Base-by-base conservation (phyloP, 2,888 invertebrate species). In the Orthosia gothica region DNA sequence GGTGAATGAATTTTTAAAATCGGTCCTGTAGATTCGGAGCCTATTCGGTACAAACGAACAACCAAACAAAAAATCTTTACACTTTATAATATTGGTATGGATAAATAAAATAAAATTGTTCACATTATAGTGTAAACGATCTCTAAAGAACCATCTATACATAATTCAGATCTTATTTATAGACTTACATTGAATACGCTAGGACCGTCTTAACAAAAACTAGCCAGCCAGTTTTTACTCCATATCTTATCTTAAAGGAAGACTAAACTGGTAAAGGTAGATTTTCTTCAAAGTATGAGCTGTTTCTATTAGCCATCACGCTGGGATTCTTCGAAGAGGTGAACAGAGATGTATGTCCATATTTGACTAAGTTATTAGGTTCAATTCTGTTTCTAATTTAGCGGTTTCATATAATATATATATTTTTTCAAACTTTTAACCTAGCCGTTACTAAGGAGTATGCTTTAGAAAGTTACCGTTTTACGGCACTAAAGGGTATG, bases 81-180 rank as follows among this genome's bases (percentile, higher is more conserved):
- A n/a, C n/a, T n/a, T n/a, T n/a, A n/a, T n/a, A n/a, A n/a, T n/a
- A n/a, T n/a, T n/a, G n/a, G n/a, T n/a, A n/a, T n/a, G n/a, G n/a
- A n/a, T n/a, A 9, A 54, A 13, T 63, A 52, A 16, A 61, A 40
- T 40, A 40, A 54, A 45, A 45, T 47, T 3, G 13, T 11, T 7
- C 7, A 13, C 50, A 18, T 13, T 11, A 3, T 50, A 75, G 81
- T 87, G 88, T 86, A 81, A 62, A 81, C 78, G 62, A 74, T 59
- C 82, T 68, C 45, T 82, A 67, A n/a, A 81, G 59, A 3, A 20
- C 15, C 23, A 45, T 70, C 79, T 83, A 91, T 92, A 90, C 86
- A 91, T 92, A 86, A 92, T 92, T 89, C 89, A 91, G 81, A 63
- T 71, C 66, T 88, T 92, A 92, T 92, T 92, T 90, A 91, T 92